Evolutionary conservation across 2,113 vertebrate genomes (phyloP), one percentile per base, ranked within the genome.

Genomic region (Marcusenius ussheri): DNA sequence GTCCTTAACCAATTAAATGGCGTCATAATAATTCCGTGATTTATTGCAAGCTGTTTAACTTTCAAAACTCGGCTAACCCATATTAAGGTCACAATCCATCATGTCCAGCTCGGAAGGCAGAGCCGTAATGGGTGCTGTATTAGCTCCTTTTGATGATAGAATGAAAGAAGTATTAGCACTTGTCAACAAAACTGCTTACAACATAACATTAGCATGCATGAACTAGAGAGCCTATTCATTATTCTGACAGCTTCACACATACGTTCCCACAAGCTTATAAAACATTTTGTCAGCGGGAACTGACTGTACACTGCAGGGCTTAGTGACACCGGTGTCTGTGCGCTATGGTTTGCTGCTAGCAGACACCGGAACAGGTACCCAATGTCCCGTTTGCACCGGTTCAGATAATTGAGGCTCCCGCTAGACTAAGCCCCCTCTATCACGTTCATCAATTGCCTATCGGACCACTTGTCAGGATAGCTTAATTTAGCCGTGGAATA

Each of bases 111-210:
- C 97, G 96, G 97, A 97, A 97, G 98, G 97, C 97, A 96, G 96
- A 94, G 96, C 97, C 97, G 97, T 98, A 99, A 98, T 98, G 97
- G 97, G 97, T 97, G 97, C 97, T 98, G 97, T 99, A 99, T 98
- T 99, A 98, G 97, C 97, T 97, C 97, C 97, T 97, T 99, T 98
- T 98, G 98, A 99, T 99, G 98, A 98, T 98, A 97, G 97, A 97
- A 98, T 98, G 98, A 99, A 99, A 99, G 98, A 99, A 99, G 98
- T 99, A 99, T 99, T 99, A 99, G 98, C 98, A 98, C 97, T 99
- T 98, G 98, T 99, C 98, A 99, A 99, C 98, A 99, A 99, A 99
- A 99, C 97, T 99, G 98, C 98, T 98, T 99, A 99, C 98, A 98
- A 99, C 98, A 98, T 98, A 98, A 97, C 98, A 99, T 99, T 99